Base-by-base conservation (phyloP, 2,888 invertebrate genomes). In the Eupithecia centaureata region DNA sequence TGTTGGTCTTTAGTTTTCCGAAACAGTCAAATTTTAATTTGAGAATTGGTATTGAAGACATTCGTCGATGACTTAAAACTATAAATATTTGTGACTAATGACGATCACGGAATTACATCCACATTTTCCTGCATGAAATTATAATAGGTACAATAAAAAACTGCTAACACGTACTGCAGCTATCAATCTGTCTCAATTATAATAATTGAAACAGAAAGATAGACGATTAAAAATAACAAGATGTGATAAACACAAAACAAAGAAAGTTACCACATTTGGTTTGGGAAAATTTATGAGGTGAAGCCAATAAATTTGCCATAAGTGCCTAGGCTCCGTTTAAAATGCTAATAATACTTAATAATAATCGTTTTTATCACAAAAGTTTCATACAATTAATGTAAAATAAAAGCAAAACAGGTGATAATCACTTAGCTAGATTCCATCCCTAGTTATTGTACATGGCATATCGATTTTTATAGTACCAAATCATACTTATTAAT, bases 281-380 rank as follows among this genome's bases (percentile, higher is more conserved):
- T 28, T 10, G 61, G 62, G 54, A 61, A 67, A 61, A 47, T 57
- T 47, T 54, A 63, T 60, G 57, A 58, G 28, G 38, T 60, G 30
- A 22, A 47, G 62, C 54, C 63, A 60, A 62, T 85, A 87, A 88
- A 80, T 87, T 86, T 84, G 84, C 90, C 89, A 83, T 86, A 88
- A 89, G 90, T 91, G 90, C 91, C 91, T 91, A 87, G 88, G 86
- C 84, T 88, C 59, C 52, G 18, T 42, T 51, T 15, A 58, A 68
- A 62, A 62, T 62, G 28, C 58, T 56, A 42, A 61, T 25, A 47
- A 54, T 54, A 38, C 28, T 33, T 32, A 28, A 25, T 61, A 13
- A 42, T 65, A 28, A 42, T 32, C 25, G 32, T 15, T 56, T 30
- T 30, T n/a, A 28, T 56, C 8, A 28, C 15, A n/a, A 54, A 54